Evolutionary conservation across 2,888 invertebrate genomes (phyloP).

Genomic region (Euzetes globulus): DNA sequence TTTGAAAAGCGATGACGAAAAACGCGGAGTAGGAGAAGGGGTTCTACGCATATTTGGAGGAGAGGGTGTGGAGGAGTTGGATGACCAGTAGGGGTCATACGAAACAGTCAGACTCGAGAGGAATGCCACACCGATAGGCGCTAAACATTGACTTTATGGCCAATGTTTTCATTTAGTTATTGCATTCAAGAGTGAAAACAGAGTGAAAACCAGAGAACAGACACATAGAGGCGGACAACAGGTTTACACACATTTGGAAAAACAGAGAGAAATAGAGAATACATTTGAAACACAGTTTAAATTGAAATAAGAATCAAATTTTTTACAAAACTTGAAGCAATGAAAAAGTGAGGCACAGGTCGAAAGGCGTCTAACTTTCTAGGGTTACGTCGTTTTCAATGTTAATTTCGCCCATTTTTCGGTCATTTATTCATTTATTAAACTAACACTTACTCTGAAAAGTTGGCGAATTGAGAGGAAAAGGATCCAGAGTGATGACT

Average conservation of each 20-base stretch:
- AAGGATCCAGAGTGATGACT: background rate
- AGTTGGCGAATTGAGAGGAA: constrained; percentile 4
- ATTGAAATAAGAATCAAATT: background rate
- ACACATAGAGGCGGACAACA: background rate
- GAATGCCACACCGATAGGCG: constrained; percentile 17
- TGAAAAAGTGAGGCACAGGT: background rate
- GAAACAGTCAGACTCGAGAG: background rate
- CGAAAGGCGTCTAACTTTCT: background rate
- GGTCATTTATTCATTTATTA: background rate
- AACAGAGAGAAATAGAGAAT: background rate
- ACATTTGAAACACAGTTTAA: background rate
- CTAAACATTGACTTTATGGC: background rate
- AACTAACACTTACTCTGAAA: background rate
- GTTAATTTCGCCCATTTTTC: background rate
- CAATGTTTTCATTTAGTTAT: background rate
- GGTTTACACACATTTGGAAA: background rate
- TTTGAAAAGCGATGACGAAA: constrained; percentile 21
- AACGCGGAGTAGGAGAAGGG: constrained; percentile 17
- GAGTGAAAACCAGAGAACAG: background rate
- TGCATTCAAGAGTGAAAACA: background rate
- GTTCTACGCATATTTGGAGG: constrained; percentile 10
- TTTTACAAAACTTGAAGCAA: background rate
- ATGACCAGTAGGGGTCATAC: background rate
- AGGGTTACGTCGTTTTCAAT: background rate
- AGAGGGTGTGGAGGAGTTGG: constrained; percentile 19